Base-by-base conservation (phyloP, 2,888 invertebrate species). In the Phyllotreta cruciferae region DNA sequence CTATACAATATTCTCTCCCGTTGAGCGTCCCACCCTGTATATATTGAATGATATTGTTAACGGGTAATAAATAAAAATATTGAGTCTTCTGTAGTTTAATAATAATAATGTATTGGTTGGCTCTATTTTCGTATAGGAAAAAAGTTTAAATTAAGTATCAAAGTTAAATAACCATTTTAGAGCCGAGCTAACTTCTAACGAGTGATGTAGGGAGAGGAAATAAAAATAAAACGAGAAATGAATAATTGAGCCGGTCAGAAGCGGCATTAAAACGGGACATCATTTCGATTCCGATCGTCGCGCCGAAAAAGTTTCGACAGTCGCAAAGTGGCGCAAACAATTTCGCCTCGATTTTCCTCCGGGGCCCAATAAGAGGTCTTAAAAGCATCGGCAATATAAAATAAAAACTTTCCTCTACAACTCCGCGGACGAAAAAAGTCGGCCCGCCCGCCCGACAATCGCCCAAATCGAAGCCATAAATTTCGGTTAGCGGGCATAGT, bases 391-490 rank as follows among this genome's bases (percentile, higher is more conserved):
- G 42, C 67, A 42, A 62, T 61, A 67, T 63, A 65, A 61, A 65
- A 65, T 61, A 50, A 62, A 65, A 67, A 67, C 42, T 65, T 67
- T 65, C 42, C 58, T 49, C 56, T 13, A 11, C 13, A 24, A 61
- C n/a, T n/a, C n/a, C n/a, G n/a, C n/a, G 4, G 24, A 24, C 1
- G 4, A 58, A 56, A 65, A 66, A 56, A 50, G 56, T 49, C 60
- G 61, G 53, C 56, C 55, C 35, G 61, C 55, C 60, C 37, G 42
- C 53, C 58, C 60, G 63, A 67, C 61, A 65, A 62, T 68, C 66
- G 60, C 60, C 55, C n/a, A 58, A 64, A 69, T 67, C 70, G 71
- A 68, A 63, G 60, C 62, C 57, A 71, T 71, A 71, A 71, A 71
- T 70, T 69, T 63, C 54, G 66, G 63, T 68, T 66, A 65, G 70